Conservation (phyloP, 2,888 invertebrate genomes). For the Dryocosmus kuriphilus region DNA sequence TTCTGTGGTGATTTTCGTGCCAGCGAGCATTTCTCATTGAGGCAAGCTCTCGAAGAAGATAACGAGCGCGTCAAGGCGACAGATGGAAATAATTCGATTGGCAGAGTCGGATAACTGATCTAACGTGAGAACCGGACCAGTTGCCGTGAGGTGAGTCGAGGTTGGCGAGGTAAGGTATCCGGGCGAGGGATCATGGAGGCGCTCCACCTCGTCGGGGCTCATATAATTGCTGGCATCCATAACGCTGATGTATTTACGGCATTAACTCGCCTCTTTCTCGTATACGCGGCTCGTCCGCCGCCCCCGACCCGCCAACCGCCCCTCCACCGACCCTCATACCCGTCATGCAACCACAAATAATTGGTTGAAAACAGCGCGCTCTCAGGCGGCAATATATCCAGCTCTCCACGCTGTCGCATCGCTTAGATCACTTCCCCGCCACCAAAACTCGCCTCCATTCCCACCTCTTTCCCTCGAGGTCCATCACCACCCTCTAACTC, state of each 20-base stretch:
- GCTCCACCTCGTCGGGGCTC: slow-evolving; percentile 74
- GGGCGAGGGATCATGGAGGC: slow-evolving; percentile 71
- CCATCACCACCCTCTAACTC: slow-evolving; percentile 45
- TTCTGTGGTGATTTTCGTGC: slow-evolving; percentile 17
- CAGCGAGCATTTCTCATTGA: neutral
- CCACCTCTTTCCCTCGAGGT: slow-evolving; percentile 56
- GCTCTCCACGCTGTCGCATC: slow-evolving; percentile 77
- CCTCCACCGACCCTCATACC: slow-evolving; percentile 70
- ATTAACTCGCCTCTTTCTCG: slow-evolving; percentile 77
- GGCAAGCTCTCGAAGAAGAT: slow-evolving; percentile 3
- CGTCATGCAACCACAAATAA: slow-evolving; percentile 81
- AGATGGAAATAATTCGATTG: slow-evolving; percentile 69
- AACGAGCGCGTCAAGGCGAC: slow-evolving; percentile 44
- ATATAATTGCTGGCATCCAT: slow-evolving; percentile 78
- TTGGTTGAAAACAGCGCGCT: slow-evolving; percentile 76
- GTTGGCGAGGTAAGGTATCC: slow-evolving; percentile 67
- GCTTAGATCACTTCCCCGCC: slow-evolving; percentile 75
- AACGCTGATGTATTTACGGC: slow-evolving; percentile 77
- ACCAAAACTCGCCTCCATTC: slow-evolving; percentile 66
- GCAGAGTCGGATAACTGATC: slow-evolving; percentile 62
- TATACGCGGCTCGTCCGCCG: slow-evolving; percentile 63
- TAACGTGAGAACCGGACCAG: slow-evolving; percentile 73
- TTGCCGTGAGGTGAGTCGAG: slow-evolving; percentile 59
- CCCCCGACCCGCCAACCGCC: slow-evolving; percentile 75
- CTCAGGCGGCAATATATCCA: slow-evolving; percentile 76